phyloP scores from a whole-genome alignment of 2,113 vertebrate genomes.

The Cyanistes caeruleus region DNA sequence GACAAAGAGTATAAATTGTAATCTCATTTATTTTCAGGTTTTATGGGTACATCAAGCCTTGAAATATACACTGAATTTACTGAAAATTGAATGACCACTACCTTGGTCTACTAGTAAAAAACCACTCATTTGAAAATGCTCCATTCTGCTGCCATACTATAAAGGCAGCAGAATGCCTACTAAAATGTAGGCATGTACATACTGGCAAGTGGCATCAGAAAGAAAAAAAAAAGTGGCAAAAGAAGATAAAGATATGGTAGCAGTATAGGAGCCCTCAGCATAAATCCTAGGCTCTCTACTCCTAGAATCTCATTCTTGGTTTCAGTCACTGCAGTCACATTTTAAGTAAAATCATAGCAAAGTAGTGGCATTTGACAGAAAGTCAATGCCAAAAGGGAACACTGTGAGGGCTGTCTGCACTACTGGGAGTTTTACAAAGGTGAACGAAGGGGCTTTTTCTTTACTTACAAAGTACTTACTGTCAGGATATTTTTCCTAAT shows the following conservation, averaged over 20 bases:
- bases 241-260: not conserved
- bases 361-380: not conserved
- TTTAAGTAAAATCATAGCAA: not conserved
- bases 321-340: not conserved
- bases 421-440: not conserved
- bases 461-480: not conserved
- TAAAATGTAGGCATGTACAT: not conserved
- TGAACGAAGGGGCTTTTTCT: not conserved
- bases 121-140: not conserved
- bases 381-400: not conserved
- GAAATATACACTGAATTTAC: not conserved
- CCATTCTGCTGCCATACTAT: not conserved
- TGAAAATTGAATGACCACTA: not conserved
- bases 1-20: not conserved
- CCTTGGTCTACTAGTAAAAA: not conserved
- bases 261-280: not conserved
- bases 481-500: not conserved
- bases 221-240: not conserved
- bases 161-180: too few relatives aligned
- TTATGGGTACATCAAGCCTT: not conserved
- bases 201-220: not conserved
- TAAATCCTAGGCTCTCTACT: not conserved
- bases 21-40: not conserved
- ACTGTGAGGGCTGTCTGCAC: not conserved
- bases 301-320: not conserved